Evolutionary conservation across 2,888 invertebrate species (phyloP).

Genomic region (Folsomia candida): DNA sequence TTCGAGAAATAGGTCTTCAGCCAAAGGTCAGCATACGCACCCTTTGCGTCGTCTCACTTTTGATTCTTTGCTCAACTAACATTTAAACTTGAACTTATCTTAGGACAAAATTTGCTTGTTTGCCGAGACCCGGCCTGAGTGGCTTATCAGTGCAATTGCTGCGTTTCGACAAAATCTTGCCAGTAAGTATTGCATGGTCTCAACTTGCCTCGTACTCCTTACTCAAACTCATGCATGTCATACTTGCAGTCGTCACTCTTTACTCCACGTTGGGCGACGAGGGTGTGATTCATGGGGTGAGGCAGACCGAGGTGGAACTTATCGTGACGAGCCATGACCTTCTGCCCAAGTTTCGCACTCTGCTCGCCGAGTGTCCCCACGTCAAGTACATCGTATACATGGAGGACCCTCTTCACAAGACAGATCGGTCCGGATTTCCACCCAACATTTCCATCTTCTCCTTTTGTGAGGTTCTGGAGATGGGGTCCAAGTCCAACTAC

Average conservation of each 20-base stretch:
- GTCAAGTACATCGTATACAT: constrained; percentile 79
- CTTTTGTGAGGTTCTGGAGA: constrained; percentile 68
- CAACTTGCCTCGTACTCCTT: no score
- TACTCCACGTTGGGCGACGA: constrained; percentile 97
- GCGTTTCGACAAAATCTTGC: constrained; percentile 92
- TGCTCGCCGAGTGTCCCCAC: constrained; percentile 68
- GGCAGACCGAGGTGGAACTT: constrained; percentile 90
- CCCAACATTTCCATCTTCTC: constrained; percentile 69
- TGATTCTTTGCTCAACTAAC: no score
- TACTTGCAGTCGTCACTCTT: constrained; percentile 78
- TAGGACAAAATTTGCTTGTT: constrained; percentile 79
- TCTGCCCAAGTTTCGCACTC: constrained; percentile 81
- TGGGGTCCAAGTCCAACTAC: constrained; percentile 55
- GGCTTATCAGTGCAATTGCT: constrained; percentile 94
- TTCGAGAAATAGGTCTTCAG: constrained; percentile 73
- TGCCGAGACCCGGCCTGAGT: constrained; percentile 96
- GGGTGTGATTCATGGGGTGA: constrained; percentile 92
- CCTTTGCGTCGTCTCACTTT: no score
- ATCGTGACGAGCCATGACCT: constrained; percentile 91
- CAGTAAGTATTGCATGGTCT: constrained; percentile 56
- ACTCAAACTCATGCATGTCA: constrained; percentile 53
- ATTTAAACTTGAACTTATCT: no score
- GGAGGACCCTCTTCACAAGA: constrained; percentile 78
- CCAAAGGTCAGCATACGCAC: constrained; percentile 60
- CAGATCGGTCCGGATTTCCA: constrained; percentile 69